Conservation (phyloP, 2,888 invertebrate genomes). For the Venustoraphidia nigricollis region DNA sequence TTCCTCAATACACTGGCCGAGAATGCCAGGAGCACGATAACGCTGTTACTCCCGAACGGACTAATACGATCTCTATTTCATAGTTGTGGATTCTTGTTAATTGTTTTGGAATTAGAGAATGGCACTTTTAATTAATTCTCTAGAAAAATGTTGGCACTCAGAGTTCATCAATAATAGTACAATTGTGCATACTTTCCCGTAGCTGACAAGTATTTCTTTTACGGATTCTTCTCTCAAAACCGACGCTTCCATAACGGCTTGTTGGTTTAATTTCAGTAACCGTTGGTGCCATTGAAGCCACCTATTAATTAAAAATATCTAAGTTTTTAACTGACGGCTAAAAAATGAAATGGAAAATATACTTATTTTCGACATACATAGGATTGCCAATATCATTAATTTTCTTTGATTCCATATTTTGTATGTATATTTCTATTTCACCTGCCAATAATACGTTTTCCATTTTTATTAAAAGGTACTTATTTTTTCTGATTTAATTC, state of each 20-base stretch:
- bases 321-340: slow-evolving; percentile 6
- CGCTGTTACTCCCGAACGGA: too few species aligned
- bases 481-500: not conserved
- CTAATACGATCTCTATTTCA: too few species aligned
- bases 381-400: slow-evolving; percentile 52
- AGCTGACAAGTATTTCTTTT: slow-evolving; percentile 64
- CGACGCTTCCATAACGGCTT: slow-evolving; percentile 69
- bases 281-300: slow-evolving; percentile 75
- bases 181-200: slow-evolving; percentile 43
- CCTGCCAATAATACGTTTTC: slow-evolving; percentile 40
- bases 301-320: slow-evolving; percentile 26
- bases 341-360: slow-evolving; percentile 3
- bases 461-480: slow-evolving; percentile 24
- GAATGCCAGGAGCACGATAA: too few species aligned
- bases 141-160: too few species aligned
- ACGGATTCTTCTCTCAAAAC: slow-evolving; percentile 67
- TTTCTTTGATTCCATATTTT: slow-evolving; percentile 49
- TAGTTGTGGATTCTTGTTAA: too few species aligned
- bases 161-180: not conserved
- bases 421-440: slow-evolving; percentile 60
- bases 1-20: too few species aligned
- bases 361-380: slow-evolving; percentile 23
- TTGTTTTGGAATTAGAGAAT: too few species aligned
- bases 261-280: slow-evolving; percentile 73
- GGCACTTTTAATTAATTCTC: too few species aligned